Evolutionary conservation across 2,113 vertebrate genomes (phyloP).

Genomic region (Austrofundulus limnaeus): DNA sequence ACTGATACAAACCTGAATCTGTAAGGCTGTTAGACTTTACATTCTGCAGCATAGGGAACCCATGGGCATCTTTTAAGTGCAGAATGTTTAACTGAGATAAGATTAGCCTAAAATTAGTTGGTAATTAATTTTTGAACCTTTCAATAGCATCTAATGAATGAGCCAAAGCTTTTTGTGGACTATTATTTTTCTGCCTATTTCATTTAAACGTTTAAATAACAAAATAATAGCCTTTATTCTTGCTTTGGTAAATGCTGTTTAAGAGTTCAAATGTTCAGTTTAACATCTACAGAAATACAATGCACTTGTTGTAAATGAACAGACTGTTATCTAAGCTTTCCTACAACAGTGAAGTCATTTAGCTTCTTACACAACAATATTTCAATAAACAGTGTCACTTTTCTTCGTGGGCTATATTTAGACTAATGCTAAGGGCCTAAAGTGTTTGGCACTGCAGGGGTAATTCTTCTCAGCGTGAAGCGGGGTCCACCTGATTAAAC

Average conservation of each 20-base stretch:
- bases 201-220: background rate
- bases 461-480: conserved; percentile 1
- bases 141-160: background rate
- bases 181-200: background rate
- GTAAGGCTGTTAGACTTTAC: background rate
- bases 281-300: background rate
- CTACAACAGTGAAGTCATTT: background rate
- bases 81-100: background rate
- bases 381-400: conserved; percentile 8
- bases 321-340: background rate
- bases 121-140: background rate
- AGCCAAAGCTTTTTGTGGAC: no score
- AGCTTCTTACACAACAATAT: conserved; percentile 10
- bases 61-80: background rate
- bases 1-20: background rate
- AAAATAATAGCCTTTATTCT: background rate
- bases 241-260: background rate
- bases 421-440: conserved; percentile 1
- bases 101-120: background rate
- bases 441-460: conserved; percentile 1
- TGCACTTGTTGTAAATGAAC: background rate
- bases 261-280: background rate
- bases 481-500: background rate
- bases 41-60: background rate
- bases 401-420: conserved; percentile 15